These are phyloP conservation scores for Eira barbara DNA, from an alignment of 2,113 vertebrate genomes.

Conservation along the genomic window DNA sequence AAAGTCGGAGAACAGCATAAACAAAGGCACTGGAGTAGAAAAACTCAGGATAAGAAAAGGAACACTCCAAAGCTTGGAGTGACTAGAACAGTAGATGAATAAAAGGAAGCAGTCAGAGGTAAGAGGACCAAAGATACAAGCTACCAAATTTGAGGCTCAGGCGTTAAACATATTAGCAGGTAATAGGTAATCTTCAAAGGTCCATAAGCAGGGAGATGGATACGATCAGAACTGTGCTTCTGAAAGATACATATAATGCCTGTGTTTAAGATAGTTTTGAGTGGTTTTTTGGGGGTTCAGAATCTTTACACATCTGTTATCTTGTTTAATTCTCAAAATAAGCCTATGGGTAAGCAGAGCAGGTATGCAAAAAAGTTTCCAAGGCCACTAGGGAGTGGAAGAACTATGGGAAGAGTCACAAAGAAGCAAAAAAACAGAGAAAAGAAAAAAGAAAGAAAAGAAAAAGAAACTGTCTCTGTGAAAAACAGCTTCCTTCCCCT, in stretches of 20 bases:
- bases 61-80: neutral
- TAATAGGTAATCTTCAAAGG: neutral
- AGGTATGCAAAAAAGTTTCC: neutral
- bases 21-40: neutral
- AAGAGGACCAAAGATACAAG: neutral
- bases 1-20: neutral
- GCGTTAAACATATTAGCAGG: neutral
- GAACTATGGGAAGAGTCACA: neutral
- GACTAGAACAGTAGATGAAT: neutral
- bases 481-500: neutral
- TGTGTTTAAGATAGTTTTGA: neutral
- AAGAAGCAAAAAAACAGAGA: neutral
- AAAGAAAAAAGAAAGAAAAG: neutral
- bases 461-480: neutral
- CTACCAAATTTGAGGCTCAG: neutral
- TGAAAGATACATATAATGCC: neutral
- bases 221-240: neutral
- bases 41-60: neutral
- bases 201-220: neutral
- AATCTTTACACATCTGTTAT: neutral
- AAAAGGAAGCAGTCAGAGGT: neutral
- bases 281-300: neutral
- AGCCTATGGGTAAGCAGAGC: neutral
- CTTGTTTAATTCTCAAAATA: slow-evolving; percentile 29
- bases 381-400: neutral